These are phyloP conservation scores for Neoitamus cyanurus DNA, from an alignment of 2,888 invertebrate species.

Conservation along the genomic window DNA sequence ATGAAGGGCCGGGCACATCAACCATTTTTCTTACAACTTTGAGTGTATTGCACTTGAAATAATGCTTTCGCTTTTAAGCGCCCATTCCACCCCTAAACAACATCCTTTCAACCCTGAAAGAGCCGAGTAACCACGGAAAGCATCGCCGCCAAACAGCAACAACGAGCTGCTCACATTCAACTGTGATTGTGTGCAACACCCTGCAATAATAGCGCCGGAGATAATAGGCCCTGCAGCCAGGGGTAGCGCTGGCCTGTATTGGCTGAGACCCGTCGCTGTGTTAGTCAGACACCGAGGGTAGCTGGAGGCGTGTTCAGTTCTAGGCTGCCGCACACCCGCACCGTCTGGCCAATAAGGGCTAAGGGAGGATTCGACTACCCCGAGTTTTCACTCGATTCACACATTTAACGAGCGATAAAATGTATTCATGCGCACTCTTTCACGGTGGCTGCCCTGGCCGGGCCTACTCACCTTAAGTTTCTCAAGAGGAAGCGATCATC, in stretches of 20 bases:
- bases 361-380: slow-evolving; percentile 43
- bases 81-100: slow-evolving; percentile 46
- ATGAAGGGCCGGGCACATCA: slow-evolving; percentile 25
- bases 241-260: not conserved
- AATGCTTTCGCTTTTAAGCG: slow-evolving; percentile 46
- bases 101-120: slow-evolving; percentile 35
- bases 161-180: slow-evolving; percentile 49
- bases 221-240: not conserved
- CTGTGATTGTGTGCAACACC: slow-evolving; percentile 52
- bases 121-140: slow-evolving; percentile 42
- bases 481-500: slow-evolving; percentile 39
- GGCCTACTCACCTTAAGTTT: not conserved
- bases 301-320: slow-evolving; percentile 19
- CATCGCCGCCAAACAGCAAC: slow-evolving; percentile 44
- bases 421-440: slow-evolving; percentile 43
- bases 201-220: slow-evolving; percentile 49
- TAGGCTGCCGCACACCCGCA: slow-evolving; percentile 8
- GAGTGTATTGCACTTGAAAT: slow-evolving; percentile 43
- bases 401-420: slow-evolving; percentile 10
- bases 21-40: slow-evolving; percentile 43
- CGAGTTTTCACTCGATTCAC: slow-evolving; percentile 35
- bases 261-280: not conserved
- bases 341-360: slow-evolving; percentile 46
- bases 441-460: not conserved
- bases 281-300: not conserved